These are phyloP conservation scores for Luidia sarsii DNA, from an alignment of 53 echinoderm and acorn worm species.

Conservation along the genomic window DNA sequence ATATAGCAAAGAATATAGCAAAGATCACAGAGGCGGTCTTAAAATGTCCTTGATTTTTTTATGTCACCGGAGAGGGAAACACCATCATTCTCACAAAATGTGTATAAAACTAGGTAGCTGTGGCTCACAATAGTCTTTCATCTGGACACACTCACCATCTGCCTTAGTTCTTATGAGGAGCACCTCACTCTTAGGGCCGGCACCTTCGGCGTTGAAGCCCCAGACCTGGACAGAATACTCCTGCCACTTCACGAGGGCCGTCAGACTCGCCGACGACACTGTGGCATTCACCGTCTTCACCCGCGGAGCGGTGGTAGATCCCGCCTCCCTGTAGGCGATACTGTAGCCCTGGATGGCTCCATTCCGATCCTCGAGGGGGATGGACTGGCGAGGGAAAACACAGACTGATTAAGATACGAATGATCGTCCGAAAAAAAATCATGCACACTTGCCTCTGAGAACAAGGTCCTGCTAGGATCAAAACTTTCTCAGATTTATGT, in stretches of 20 bases:
- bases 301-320: constrained; percentile 15
- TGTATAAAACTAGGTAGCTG: not conserved
- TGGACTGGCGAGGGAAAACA: too few species aligned
- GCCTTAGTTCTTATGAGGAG: constrained; percentile 52
- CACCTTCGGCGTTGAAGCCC: constrained; percentile 64
- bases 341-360: constrained; percentile 73
- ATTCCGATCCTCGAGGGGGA: constrained; percentile 62
- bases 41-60: too few species aligned
- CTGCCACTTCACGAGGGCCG: constrained; percentile 67
- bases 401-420: too few species aligned
- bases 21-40: not conserved
- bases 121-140: not conserved
- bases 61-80: too few species aligned
- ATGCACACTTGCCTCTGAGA: too few species aligned
- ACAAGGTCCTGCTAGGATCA: too few species aligned
- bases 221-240: constrained; percentile 65
- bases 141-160: constrained; percentile 66
- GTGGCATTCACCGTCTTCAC: constrained; percentile 24
- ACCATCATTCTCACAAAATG: not conserved
- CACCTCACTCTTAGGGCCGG: constrained; percentile 50
- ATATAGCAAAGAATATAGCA: not conserved
- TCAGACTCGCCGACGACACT: constrained; percentile 35
- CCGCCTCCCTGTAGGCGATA: constrained; percentile 52
- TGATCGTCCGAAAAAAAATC: too few species aligned
- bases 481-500: too few species aligned